Conservation (phyloP, 2,113 vertebrate species). For the Guaruba guarouba region DNA sequence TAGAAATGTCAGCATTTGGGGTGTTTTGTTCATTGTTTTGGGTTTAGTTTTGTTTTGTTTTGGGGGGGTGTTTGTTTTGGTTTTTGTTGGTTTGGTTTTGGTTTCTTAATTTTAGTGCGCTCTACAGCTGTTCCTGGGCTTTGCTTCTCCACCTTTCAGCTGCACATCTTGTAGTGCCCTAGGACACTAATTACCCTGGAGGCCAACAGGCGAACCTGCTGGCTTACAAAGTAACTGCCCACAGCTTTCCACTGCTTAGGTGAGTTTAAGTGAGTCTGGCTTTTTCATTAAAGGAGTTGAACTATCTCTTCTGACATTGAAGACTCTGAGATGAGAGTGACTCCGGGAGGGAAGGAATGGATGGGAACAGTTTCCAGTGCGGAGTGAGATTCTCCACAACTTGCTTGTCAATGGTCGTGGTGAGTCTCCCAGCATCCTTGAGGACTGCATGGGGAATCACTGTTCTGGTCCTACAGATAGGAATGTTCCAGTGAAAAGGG, state of each 20-base stretch:
- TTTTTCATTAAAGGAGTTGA: neutral
- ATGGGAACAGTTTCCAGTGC: neutral
- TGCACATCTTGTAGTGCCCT: neutral
- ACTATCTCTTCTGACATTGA: neutral
- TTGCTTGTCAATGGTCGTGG: rapidly evolving
- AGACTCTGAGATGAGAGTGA: neutral
- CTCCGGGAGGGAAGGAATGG: neutral
- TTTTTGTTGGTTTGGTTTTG: neutral
- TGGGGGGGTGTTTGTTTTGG: no score
- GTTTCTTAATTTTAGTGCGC: neutral
- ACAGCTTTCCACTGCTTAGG: neutral
- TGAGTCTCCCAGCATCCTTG: neutral
- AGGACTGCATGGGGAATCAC: neutral
- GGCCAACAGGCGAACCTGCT: neutral
- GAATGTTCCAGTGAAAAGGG: neutral
- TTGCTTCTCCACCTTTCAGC: neutral
- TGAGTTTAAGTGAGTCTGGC: neutral
- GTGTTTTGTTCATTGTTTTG: neutral
- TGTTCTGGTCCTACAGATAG: neutral
- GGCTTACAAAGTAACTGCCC: neutral
- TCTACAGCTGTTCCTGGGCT: neutral
- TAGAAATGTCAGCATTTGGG: neutral
- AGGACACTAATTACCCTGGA: neutral
- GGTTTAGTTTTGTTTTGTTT: neutral
- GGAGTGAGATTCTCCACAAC: neutral